Evolutionary conservation across 2,888 invertebrate genomes (phyloP).

Genomic region (Neria commutata): DNA sequence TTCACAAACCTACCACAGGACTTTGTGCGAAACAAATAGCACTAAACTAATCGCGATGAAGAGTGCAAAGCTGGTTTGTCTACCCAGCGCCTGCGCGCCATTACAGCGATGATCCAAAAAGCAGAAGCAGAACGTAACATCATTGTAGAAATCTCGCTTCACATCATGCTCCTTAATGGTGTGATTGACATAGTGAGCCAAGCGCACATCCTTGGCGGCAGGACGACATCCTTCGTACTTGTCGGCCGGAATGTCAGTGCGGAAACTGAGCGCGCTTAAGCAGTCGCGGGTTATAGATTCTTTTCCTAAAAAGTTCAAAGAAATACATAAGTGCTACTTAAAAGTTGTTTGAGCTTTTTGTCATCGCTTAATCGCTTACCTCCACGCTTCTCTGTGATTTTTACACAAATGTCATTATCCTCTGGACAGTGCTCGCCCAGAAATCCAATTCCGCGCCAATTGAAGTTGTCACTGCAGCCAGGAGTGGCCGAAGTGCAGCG

Average conservation of each 20-base stretch:
- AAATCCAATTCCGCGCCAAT: conserved; percentile 77
- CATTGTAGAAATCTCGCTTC: conserved; percentile 79
- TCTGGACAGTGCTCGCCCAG: conserved; percentile 84
- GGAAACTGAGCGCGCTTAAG: conserved; percentile 76
- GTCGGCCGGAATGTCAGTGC: conserved; percentile 89
- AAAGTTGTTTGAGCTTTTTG: not conserved
- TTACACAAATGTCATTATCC: conserved; percentile 85
- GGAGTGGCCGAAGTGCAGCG: conserved; percentile 88
- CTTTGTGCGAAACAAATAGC: too few species aligned
- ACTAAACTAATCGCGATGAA: too few species aligned
- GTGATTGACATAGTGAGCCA: conserved; percentile 88
- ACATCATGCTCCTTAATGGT: conserved; percentile 84
- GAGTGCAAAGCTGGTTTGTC: too few species aligned
- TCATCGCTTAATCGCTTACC: conserved; percentile 68
- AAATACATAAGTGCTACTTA: not conserved
- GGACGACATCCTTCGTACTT: conserved; percentile 88
- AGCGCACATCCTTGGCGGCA: conserved; percentile 76
- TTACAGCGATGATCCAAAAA: conserved; percentile 91
- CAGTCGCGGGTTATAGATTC: conserved; percentile 84
- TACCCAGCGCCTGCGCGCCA: too few species aligned
- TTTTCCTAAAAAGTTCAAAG: conserved; percentile 72
- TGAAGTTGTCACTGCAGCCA: conserved; percentile 83
- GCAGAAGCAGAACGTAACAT: conserved; percentile 87
- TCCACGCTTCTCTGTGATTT: conserved; percentile 84
- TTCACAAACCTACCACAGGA: not conserved